phyloP scores from a whole-genome alignment of 35 echinoderm and acorn worm genomes.

The Heliocidaris erythrogramma region DNA sequence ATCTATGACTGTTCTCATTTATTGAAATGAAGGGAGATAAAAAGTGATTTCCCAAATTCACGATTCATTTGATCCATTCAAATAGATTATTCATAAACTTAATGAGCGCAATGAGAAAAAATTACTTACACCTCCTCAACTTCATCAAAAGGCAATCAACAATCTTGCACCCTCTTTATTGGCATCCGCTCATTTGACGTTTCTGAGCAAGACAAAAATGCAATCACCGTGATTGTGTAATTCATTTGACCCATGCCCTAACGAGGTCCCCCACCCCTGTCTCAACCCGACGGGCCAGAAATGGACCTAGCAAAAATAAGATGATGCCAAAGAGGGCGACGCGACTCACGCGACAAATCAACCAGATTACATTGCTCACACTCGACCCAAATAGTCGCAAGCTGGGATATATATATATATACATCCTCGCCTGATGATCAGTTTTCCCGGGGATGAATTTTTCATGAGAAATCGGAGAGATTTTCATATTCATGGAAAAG shows the following conservation, averaged over 20 bases:
- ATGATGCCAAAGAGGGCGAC: background rate
- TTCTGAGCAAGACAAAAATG: background rate
- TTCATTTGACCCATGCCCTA: background rate
- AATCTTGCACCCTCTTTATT: background rate
- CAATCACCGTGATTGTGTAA: background rate
- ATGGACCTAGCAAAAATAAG: background rate
- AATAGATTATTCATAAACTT: background rate
- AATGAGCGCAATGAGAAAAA: background rate
- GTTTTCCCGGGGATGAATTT: background rate
- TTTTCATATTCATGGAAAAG: slow-evolving; percentile 18
- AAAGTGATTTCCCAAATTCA: background rate
- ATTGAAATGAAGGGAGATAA: background rate
- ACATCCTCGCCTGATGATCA: background rate
- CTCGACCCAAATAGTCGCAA: background rate
- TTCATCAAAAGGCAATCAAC: background rate
- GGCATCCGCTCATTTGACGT: background rate
- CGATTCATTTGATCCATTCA: background rate
- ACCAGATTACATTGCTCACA: background rate
- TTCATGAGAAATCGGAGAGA: background rate
- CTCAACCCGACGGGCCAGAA: no score
- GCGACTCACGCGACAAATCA: background rate
- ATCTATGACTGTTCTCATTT: background rate
- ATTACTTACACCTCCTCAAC: background rate
- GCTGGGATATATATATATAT: background rate
- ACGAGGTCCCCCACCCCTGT: background rate